These are phyloP conservation scores for Leucosticte australis DNA, from an alignment of 2,113 vertebrate genomes.

Conservation along the genomic window DNA sequence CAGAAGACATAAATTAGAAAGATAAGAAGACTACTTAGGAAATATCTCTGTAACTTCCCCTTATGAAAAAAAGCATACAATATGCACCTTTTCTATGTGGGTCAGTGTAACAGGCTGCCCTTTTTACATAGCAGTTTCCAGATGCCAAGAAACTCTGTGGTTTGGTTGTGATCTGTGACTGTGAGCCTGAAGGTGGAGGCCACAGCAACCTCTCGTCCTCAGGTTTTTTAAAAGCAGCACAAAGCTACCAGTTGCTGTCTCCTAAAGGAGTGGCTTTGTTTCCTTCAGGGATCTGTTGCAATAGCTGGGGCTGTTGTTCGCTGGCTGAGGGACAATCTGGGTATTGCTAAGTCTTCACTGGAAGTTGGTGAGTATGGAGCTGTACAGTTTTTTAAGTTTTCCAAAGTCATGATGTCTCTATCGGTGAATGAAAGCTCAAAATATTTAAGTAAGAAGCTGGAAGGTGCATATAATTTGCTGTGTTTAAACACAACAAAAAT, in stretches of 20 bases:
- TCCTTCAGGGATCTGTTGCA: constrained; percentile 90
- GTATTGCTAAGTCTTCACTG: constrained; percentile 82
- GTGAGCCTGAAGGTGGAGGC: background rate
- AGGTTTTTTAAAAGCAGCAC: background rate
- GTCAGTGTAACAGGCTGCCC: background rate
- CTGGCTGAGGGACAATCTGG: constrained; percentile 96
- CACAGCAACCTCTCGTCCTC: background rate
- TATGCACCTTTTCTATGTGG: background rate
- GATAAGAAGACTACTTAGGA: background rate
- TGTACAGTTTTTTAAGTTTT: background rate
- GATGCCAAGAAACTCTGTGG: background rate
- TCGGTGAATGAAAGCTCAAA: background rate
- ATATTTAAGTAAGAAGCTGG: background rate
- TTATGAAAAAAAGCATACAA: background rate
- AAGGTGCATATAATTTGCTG: background rate
- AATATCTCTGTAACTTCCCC: background rate
- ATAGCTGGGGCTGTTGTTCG: constrained; percentile 94
- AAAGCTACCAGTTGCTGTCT: background rate
- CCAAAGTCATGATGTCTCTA: background rate
- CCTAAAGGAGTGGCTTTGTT: background rate
- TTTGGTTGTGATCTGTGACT: background rate
- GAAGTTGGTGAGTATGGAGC: constrained; percentile 84
- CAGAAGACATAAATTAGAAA: background rate
- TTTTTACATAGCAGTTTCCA: background rate
- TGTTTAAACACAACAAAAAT: background rate